A percentile compares a stretch with the other conserved stretches of the same genome.
Evolutionary conservation across 1,140 invertebrate species (phyloP).

Genomic region (Adelges cooleyi): DNA sequence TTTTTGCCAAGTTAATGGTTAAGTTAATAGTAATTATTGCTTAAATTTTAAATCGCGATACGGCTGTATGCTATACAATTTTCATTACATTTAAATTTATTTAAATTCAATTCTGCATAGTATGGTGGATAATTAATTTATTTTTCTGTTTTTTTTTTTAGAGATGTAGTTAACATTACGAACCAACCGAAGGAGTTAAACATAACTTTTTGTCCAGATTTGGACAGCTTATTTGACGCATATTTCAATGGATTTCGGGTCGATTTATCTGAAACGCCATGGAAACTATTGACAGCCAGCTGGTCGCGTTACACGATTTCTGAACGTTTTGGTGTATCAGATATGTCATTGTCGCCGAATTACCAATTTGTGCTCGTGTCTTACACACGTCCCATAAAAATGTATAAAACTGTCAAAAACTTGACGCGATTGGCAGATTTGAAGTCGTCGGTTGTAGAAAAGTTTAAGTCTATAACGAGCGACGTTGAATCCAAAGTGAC

Average conservation of each 20-base stretch:
- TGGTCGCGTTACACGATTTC: not conserved
- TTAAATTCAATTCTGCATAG: too few species aligned
- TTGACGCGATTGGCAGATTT: constrained; percentile 1
- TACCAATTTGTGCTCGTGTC: constrained; percentile 5
- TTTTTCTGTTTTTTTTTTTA: constrained; percentile 3
- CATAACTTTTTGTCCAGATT: constrained; percentile 14
- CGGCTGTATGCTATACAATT: too few species aligned
- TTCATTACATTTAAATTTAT: too few species aligned
- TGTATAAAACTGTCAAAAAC: not conserved
- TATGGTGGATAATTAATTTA: too few species aligned
- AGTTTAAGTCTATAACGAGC: constrained; percentile 1
- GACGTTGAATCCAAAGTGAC: constrained; percentile 12
- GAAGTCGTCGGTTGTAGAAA: not conserved
- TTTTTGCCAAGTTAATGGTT: too few species aligned
- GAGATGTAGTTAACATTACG: constrained; percentile 5
- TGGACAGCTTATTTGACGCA: not conserved
- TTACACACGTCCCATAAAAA: constrained; percentile 5
- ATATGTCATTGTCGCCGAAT: not conserved
- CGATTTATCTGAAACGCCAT: constrained; percentile 2
- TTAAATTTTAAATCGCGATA: too few species aligned
- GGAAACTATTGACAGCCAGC: constrained; percentile 16
- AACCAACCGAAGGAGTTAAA: not conserved
- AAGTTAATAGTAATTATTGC: too few species aligned
- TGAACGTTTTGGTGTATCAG: constrained; percentile 18
- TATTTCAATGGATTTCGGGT: constrained; percentile 13